Evolutionary conservation across 2,113 vertebrate species (phyloP), one percentile per base, ranked within the genome.

Genomic region (Micronycteris hirsuta): DNA sequence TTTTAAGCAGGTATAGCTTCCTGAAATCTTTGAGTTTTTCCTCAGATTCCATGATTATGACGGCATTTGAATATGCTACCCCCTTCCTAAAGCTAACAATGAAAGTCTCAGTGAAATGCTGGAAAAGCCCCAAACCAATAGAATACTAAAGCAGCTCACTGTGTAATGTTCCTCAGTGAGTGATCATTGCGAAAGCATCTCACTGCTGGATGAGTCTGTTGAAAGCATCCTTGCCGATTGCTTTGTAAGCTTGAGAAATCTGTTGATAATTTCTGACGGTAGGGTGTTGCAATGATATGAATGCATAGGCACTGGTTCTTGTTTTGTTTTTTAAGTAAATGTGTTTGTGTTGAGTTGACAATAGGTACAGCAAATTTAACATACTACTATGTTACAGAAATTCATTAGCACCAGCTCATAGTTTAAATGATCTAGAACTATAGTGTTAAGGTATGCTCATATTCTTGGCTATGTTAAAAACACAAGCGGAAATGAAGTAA

Each of bases 311-410:
- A 19, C 14, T 65, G 33, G 28, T 43, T 93, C 26, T 58, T 81
- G 24, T n/a, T 38, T 68, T 24, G 41, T 45, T 87, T 47, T 38
- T 67, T 45, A 71, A 90, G 54, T 67, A 49, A 77, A 43, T 71
- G 31, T 70, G 83, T 92, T 94, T 63, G 15, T 93, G 73, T 89
- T 96, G 96, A 90, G 33, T 94, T 97, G 95, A 63, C 87, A 94
- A 76, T 86, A 89, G 65, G 68, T 81, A 94, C 24, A 82, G n/a
- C 78, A 17, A 89, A 95, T 13, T 81, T 73, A 83, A 67, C 77
- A 49, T 73, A 36, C n/a, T 78, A 47, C 92, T 90, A 93, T 92
- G 65, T 52, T 97, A 97, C 4, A 97, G 58, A 92, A 94, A 61
- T 93, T 94, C 24, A 82, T 47, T 90, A 96, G 84, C 95, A 97